These are phyloP conservation scores for Sapayoa aenigma DNA, from an alignment of 2,113 vertebrate genomes.

Conservation along the genomic window DNA sequence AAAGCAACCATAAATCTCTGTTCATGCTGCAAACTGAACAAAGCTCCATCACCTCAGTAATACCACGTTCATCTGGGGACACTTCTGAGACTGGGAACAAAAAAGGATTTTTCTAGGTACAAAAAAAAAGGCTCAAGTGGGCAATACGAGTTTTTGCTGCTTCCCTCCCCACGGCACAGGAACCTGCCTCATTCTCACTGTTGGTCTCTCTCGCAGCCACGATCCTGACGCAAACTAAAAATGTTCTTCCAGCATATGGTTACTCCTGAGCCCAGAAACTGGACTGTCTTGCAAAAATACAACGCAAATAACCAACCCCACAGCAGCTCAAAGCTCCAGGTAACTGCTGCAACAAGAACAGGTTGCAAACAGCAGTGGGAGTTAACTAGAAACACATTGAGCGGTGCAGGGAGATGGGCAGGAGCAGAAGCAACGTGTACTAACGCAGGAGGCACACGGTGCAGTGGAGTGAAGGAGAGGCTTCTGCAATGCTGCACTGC, in stretches of 20 bases:
- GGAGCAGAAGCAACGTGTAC: not conserved
- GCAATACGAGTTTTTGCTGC: not conserved
- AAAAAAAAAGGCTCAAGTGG: not conserved
- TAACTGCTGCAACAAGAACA: not conserved
- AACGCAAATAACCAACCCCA: not conserved
- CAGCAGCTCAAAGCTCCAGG: not conserved
- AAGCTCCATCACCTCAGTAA: not conserved
- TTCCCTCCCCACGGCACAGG: not conserved
- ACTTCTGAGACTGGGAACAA: not conserved
- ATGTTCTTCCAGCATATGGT: not conserved
- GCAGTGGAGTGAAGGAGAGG: accelerated
- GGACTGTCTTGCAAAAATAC: not conserved
- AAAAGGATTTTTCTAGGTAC: not conserved
- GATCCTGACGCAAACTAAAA: not conserved
- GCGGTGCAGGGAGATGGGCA: not conserved
- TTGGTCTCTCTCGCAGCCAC: not conserved
- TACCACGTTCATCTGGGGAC: not conserved
- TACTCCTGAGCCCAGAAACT: not conserved
- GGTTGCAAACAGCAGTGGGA: not conserved
- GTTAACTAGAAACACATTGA: not conserved
- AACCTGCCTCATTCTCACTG: not conserved
- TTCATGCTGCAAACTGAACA: not conserved
- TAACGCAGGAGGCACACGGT: accelerated
- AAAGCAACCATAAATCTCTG: not conserved
- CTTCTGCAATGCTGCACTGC: not conserved